Percentiles rank a stretch among this genome's conserved stretches.
These are phyloP conservation scores for Haliaeetus leucogaster DNA, from an alignment of 2,113 vertebrate species.

Conservation along the genomic window DNA sequence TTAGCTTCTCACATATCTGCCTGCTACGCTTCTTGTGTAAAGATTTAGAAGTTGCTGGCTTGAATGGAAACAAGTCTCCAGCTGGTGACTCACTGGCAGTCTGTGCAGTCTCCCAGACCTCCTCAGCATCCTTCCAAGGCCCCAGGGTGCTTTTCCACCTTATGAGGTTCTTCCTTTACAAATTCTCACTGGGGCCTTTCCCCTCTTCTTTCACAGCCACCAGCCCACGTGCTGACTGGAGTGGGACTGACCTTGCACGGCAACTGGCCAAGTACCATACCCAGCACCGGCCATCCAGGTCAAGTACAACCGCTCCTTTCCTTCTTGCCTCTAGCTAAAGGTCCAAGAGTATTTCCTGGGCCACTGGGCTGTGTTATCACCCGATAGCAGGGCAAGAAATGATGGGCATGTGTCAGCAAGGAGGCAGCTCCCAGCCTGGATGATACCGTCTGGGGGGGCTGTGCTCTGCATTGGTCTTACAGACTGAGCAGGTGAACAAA, in stretches of 20 bases:
- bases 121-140: background rate
- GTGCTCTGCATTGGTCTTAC: background rate
- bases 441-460: accelerated
- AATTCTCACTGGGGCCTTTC: background rate
- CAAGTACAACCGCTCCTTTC: background rate
- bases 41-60: background rate
- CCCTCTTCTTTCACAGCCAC: background rate
- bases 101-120: background rate
- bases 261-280: background rate
- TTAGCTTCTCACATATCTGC: background rate
- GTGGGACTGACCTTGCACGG: background rate
- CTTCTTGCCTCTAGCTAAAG: background rate
- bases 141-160: background rate
- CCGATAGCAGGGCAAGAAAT: accelerated
- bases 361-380: no score
- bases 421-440: background rate
- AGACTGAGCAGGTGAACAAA: background rate
- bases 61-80: background rate
- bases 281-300: accelerated
- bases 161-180: background rate
- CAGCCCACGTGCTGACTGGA: background rate
- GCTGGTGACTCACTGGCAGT: background rate
- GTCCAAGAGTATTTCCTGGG: background rate
- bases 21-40: background rate
- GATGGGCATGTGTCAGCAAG: background rate